These are phyloP conservation scores for Caenorhabditis inopinata DNA, from an alignment of 1,140 invertebrate genomes.

Conservation along the genomic window DNA sequence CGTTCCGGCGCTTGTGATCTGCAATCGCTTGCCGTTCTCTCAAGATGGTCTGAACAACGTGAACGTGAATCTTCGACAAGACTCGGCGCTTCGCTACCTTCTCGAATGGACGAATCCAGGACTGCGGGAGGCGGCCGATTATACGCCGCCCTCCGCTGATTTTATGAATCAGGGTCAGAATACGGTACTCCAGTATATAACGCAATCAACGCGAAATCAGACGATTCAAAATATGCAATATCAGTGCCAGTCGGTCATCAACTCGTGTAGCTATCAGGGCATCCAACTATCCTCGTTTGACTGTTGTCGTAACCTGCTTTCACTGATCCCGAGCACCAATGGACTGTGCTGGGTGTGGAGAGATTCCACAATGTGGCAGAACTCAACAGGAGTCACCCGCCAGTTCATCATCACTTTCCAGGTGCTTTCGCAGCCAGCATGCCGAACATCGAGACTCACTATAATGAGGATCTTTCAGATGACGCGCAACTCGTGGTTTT, in stretches of 20 bases:
- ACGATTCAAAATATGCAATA: conserved; percentile 44
- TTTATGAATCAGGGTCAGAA: conserved; percentile 35
- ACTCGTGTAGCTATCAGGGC: conserved; percentile 41
- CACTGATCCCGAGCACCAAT: conserved; percentile 19
- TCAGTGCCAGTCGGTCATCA: conserved; percentile 46
- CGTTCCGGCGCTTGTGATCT: conserved; percentile 43
- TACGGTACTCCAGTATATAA: conserved; percentile 42
- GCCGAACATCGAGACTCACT: no score
- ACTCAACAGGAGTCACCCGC: conserved; percentile 22
- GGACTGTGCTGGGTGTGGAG: conserved; percentile 47
- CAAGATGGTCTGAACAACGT: conserved; percentile 43
- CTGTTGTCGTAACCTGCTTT: conserved; percentile 47
- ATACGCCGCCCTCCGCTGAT: background rate
- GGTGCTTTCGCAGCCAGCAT: background rate
- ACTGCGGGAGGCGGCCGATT: conserved; percentile 36
- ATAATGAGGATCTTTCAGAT: conserved; percentile 42
- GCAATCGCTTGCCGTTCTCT: conserved; percentile 46
- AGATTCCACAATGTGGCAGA: conserved; percentile 44
- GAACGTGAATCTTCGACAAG: conserved; percentile 35
- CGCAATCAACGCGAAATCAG: conserved; percentile 30
- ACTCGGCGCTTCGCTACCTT: conserved; percentile 39
- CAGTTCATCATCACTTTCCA: conserved; percentile 46
- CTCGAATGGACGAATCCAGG: conserved; percentile 45
- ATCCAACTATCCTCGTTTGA: conserved; percentile 45
- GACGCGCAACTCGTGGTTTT: conserved; percentile 49